These are phyloP conservation scores for Crypturellus undulatus DNA, from an alignment of 2,113 vertebrate species.

Conservation along the genomic window DNA sequence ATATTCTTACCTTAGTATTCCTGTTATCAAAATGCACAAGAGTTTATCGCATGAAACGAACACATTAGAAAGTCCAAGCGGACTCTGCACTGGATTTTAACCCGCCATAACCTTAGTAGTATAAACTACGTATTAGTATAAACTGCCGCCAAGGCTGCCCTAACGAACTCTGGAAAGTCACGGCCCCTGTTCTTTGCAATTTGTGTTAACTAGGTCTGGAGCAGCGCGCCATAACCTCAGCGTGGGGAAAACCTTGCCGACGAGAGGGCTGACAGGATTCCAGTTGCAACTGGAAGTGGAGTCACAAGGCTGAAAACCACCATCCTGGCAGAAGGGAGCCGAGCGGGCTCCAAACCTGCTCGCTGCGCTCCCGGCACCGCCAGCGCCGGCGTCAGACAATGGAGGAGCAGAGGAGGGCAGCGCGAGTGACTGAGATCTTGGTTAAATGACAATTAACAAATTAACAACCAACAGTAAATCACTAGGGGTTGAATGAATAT, in stretches of 20 bases:
- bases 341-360: not conserved
- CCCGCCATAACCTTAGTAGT: not conserved
- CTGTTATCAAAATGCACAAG: not conserved
- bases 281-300: not conserved
- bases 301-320: not conserved
- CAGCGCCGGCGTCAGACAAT: not conserved
- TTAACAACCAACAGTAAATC: not conserved
- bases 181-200: rapidly evolving
- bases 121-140: not conserved
- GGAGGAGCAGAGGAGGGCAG: not conserved
- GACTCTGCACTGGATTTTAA: not conserved
- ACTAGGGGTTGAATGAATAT: rapidly evolving
- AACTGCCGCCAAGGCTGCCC: not conserved
- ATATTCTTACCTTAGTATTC: not conserved
- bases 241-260: not conserved
- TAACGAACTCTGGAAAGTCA: not conserved
- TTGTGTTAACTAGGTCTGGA: not conserved
- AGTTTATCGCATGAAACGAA: not conserved
- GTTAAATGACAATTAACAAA: not conserved
- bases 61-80: not conserved
- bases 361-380: not conserved
- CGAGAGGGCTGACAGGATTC: not conserved
- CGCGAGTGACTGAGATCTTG: not conserved
- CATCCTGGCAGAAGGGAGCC: not conserved
- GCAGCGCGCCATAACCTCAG: not conserved